Evolutionary conservation across 37 sponge, comb jelly and placozoan genomes (phyloP).

Genomic region (Amphimedon queenslandica): DNA sequence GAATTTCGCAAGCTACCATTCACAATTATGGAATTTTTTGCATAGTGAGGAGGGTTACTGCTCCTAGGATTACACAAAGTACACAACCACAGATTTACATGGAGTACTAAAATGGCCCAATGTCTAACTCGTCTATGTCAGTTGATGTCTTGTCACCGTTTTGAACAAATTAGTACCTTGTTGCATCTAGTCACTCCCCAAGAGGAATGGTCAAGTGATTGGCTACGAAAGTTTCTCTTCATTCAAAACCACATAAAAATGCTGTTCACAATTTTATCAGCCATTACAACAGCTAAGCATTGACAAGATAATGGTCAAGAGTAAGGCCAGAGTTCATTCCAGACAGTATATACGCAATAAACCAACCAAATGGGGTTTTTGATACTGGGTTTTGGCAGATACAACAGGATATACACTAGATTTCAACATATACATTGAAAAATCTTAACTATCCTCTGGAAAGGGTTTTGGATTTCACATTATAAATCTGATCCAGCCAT

Average conservation of each 20-base stretch:
- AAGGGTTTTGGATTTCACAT: conserved; percentile 16
- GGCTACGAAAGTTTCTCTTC: background rate
- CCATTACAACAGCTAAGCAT: background rate
- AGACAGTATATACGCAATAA: conserved; percentile 43
- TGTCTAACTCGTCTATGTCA: background rate
- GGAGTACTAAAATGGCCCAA: background rate
- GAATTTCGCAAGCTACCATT: background rate
- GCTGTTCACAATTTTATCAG: background rate
- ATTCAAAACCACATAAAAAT: background rate
- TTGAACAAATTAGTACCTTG: conserved; percentile 24
- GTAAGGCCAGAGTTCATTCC: background rate
- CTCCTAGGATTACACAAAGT: background rate
- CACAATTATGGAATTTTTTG: background rate
- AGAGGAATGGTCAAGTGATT: background rate
- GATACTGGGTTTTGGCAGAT: conserved; percentile 17
- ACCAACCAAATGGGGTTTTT: conserved; percentile 48
- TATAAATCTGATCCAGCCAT: conserved; percentile 4
- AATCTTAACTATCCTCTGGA: background rate
- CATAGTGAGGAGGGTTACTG: background rate
- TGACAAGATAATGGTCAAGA: conserved; percentile 6
- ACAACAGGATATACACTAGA: conserved; percentile 27
- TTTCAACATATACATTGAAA: conserved; percentile 27
- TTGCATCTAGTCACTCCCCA: conserved; percentile 22
- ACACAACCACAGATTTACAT: background rate
- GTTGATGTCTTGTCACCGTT: conserved; percentile 5